Conservation (phyloP, 2,797 vertebrate species). For the Parambassis ranga region DNA sequence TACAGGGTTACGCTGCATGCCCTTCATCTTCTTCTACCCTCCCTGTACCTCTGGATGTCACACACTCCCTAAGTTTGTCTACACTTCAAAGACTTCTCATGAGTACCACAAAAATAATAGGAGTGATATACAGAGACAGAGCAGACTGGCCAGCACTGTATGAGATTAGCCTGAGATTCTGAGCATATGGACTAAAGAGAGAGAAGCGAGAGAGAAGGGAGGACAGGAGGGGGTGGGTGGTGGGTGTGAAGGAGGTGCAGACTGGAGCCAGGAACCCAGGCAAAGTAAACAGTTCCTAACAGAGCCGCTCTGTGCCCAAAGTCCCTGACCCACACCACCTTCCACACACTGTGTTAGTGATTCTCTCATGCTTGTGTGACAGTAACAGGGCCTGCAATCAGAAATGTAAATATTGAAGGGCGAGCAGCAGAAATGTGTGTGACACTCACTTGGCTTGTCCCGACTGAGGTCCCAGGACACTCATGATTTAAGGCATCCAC, state of each 20-base stretch:
- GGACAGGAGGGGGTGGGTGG: constrained; percentile 3
- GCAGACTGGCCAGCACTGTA: constrained; percentile 45
- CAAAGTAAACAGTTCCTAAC: constrained; percentile 81
- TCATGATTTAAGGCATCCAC: constrained; percentile 79
- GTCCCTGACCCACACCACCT: constrained; percentile 72
- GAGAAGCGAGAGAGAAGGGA: constrained; percentile 33
- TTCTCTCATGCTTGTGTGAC: constrained; percentile 35
- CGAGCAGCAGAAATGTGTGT: constrained; percentile 33
- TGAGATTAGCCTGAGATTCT: constrained; percentile 72
- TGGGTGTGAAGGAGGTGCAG: constrained; percentile 29
- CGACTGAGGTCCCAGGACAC: constrained; percentile 52
- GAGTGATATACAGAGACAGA: constrained; percentile 13
- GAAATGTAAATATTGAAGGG: constrained; percentile 37
- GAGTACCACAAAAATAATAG: constrained; percentile 5
- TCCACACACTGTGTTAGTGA: constrained; percentile 67
- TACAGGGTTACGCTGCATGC: constrained; percentile 64
- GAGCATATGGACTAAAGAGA: constrained; percentile 69
- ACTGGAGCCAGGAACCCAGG: constrained; percentile 64
- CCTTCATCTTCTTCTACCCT: constrained; percentile 79
- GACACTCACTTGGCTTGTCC: constrained; percentile 75
- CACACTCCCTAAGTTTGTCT: constrained; percentile 22
- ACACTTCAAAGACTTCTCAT: constrained; percentile 23
- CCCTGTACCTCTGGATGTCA: constrained; percentile 30
- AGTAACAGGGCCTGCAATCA: constrained; percentile 19
- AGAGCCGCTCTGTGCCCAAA: constrained; percentile 79